Percentiles rank a stretch among this genome's conserved stretches.
Conservation (phyloP, 2,888 invertebrate species). For the Alcis repandata region DNA sequence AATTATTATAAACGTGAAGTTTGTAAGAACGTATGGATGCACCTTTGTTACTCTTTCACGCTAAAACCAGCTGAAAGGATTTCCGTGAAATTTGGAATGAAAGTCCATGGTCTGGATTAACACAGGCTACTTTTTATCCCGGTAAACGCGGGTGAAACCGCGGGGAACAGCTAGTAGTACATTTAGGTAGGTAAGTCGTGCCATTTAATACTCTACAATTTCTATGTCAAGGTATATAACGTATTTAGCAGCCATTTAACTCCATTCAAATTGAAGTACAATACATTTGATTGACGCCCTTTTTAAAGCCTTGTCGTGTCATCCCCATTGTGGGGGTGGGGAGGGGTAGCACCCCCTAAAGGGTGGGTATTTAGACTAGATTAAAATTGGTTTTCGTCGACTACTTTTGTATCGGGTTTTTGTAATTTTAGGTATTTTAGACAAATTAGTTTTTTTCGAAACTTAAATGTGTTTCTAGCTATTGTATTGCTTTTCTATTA, state of each 20-base stretch:
- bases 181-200: background rate
- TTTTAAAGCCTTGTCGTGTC: conserved; percentile 11
- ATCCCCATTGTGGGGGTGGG: background rate
- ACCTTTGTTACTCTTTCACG: no score
- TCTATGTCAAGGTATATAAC: background rate
- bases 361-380: background rate
- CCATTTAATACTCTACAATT: no score
- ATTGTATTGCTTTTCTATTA: no score
- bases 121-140: no score
- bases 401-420: background rate
- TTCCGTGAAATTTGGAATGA: no score
- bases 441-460: background rate
- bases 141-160: no score
- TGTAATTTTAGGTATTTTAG: background rate
- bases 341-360: background rate
- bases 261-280: conserved; percentile 19
- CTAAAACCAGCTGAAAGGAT: no score
- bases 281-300: conserved; percentile 19
- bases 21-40: no score
- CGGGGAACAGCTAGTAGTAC: no score
- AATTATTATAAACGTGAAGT: no score
- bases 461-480: no score
- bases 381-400: conserved; percentile 8
- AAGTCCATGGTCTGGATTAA: no score
- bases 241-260: conserved; percentile 3